phyloP scores from a whole-genome alignment of 2,888 invertebrate species.

The Pollenia amentaria region DNA sequence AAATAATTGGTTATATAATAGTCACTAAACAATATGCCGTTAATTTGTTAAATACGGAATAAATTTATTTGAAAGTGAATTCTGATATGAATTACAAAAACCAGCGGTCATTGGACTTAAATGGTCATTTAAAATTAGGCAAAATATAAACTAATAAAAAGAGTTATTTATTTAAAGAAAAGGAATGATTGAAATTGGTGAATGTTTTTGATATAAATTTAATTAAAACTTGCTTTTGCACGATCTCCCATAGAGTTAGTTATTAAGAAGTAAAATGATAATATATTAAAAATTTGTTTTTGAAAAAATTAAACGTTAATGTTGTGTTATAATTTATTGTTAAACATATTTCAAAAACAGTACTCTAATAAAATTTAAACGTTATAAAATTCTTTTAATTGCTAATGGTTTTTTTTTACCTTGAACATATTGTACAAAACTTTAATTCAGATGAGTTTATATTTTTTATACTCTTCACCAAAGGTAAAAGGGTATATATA shows the following conservation, averaged over 20 bases:
- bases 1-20: conserved; percentile 3
- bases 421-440: conserved; percentile 32
- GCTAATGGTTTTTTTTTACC: conserved; percentile 27
- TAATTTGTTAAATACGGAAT: conserved; percentile 8
- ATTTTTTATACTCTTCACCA: not conserved
- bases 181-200: not conserved
- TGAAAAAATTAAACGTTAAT: not conserved
- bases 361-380: not conserved
- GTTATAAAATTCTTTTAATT: conserved; percentile 10
- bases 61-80: not conserved
- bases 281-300: conserved; percentile 1
- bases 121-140: not conserved
- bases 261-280: not conserved
- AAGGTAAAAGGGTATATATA: no score
- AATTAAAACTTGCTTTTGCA: not conserved
- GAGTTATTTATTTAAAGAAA: not conserved
- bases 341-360: not conserved
- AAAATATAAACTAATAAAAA: not conserved
- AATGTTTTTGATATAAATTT: conserved; percentile 1
- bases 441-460: not conserved
- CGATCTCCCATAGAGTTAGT: conserved; percentile 6
- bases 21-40: conserved; percentile 5
- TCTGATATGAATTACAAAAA: conserved; percentile 4
- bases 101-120: conserved; percentile 17
- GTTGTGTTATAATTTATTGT: not conserved